Percentiles rank a stretch among this genome's conserved stretches.
Conservation (phyloP, 64 coral and sea anemone species). For the Stichodactyla mertensii region DNA sequence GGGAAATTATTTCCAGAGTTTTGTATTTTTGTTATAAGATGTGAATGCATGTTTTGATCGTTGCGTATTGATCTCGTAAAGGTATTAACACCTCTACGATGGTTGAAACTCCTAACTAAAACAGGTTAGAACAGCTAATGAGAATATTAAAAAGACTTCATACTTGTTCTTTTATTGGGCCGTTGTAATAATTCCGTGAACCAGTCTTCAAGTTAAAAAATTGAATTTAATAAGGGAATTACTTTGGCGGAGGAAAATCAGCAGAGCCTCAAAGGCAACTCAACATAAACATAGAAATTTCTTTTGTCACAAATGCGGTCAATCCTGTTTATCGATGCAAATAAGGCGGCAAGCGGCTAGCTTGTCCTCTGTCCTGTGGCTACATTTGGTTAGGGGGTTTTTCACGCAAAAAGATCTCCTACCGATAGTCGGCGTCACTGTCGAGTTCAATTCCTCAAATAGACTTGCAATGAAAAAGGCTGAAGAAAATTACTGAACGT, state of each 20-base stretch:
- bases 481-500: slow-evolving; percentile 1
- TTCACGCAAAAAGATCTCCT: slow-evolving; percentile 18
- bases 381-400: slow-evolving; percentile 20
- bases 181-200: not conserved
- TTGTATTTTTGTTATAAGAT: slow-evolving; percentile 1
- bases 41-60: slow-evolving; percentile 9
- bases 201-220: not conserved
- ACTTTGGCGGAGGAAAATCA: not conserved
- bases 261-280: slow-evolving; percentile 14
- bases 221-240: not conserved
- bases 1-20: not conserved
- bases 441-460: slow-evolving; percentile 12
- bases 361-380: slow-evolving; percentile 20
- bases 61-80: slow-evolving; percentile 5
- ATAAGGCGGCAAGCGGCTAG: slow-evolving; percentile 26
- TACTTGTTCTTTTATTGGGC: not conserved
- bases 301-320: slow-evolving; percentile 17
- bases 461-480: slow-evolving; percentile 5
- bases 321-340: slow-evolving; percentile 22
- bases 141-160: not conserved
- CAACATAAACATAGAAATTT: slow-evolving; percentile 1
- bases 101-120: not conserved
- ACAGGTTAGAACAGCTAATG: not conserved
- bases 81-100: not conserved
- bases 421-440: slow-evolving; percentile 13